Percentiles rank a stretch among this genome's conserved stretches.
Evolutionary conservation across 2,888 invertebrate genomes (phyloP).

Genomic region (Meiosimyza decipiens): DNA sequence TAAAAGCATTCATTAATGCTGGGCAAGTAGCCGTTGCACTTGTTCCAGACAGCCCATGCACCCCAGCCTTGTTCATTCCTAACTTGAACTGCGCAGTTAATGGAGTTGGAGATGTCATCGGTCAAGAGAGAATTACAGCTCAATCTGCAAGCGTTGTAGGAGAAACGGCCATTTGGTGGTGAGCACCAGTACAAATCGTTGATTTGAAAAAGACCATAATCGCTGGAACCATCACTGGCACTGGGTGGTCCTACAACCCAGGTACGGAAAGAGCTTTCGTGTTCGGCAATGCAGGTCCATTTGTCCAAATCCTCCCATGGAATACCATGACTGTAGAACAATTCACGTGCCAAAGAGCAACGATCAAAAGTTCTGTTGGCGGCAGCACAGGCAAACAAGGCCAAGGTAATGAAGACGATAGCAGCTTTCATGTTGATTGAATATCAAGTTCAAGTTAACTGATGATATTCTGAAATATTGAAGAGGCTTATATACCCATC

Average conservation of each 20-base stretch:
- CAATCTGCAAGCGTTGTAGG: constrained; percentile 55
- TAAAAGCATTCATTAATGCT: too few relatives aligned
- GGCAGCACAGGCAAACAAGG: too few relatives aligned
- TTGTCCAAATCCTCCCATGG: constrained; percentile 50
- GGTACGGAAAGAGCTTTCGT: constrained; percentile 63
- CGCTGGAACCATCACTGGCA: constrained; percentile 65
- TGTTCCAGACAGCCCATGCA: constrained; percentile 63
- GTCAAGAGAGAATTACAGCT: constrained; percentile 54
- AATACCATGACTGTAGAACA: constrained; percentile 53
- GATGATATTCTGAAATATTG: too few relatives aligned
- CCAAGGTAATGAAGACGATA: too few relatives aligned
- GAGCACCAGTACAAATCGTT: constrained; percentile 55
- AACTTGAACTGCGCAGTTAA: constrained; percentile 56
- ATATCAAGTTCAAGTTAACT: too few relatives aligned
- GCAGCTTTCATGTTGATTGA: too few relatives aligned
- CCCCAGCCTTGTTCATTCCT: constrained; percentile 54
- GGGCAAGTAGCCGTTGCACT: constrained; percentile 37
- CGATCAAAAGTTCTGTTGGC: constrained; percentile 38
- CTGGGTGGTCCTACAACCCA: constrained; percentile 66
- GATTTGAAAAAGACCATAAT: constrained; percentile 63
- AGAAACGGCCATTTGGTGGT: constrained; percentile 51
- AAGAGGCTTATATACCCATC: too few relatives aligned
- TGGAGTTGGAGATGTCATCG: constrained; percentile 56
- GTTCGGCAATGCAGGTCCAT: constrained; percentile 58
- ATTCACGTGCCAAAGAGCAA: constrained; percentile 54